These are phyloP conservation scores for Spermophilus dauricus DNA, from an alignment of 2,113 vertebrate species.

Conservation along the genomic window DNA sequence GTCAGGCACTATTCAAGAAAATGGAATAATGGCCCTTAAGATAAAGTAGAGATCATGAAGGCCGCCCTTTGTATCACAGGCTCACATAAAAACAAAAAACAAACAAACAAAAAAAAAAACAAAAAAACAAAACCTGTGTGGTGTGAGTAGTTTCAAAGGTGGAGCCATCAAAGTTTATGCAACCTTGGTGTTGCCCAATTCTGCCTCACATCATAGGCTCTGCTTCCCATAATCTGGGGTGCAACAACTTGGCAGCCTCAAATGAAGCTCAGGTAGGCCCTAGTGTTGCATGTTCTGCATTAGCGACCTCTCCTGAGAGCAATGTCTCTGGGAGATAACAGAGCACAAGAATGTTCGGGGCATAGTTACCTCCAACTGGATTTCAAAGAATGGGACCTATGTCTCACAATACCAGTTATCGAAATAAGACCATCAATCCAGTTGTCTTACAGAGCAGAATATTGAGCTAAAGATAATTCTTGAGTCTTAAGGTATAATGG, in stretches of 20 bases:
- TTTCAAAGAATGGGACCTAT: background rate
- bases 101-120: too few species aligned
- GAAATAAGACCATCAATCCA: background rate
- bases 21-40: background rate
- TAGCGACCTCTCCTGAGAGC: background rate
- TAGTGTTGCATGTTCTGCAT: background rate
- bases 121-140: background rate
- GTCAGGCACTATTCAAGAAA: background rate
- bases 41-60: background rate
- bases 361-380: background rate
- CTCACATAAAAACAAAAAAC: too few species aligned
- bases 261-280: background rate
- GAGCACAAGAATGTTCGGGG: background rate
- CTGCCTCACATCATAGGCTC: background rate
- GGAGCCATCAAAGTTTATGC: background rate
- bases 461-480: background rate
- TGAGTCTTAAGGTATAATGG: background rate
- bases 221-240: background rate
- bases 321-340: background rate
- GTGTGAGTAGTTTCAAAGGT: background rate
- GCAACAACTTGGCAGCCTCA: background rate
- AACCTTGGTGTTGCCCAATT: too few species aligned
- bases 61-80: too few species aligned
- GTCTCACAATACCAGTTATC: background rate
- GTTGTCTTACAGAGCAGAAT: background rate